Percentiles rank a stretch among this genome's conserved stretches.
phyloP scores from a whole-genome alignment of 2,797 vertebrate genomes.

The Linurgus olivaceus region DNA sequence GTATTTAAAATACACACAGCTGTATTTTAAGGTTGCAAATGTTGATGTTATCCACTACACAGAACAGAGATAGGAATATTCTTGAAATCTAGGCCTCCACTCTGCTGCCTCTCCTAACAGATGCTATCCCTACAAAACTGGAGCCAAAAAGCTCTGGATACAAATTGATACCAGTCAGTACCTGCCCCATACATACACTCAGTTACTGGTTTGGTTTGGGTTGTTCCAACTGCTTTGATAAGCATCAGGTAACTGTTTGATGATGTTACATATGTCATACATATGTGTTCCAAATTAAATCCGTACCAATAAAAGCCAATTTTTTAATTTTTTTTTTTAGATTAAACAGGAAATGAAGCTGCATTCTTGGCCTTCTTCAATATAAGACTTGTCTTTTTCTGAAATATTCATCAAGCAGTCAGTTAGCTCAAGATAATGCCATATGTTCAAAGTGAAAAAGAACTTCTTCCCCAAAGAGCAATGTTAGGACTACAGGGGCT shows the following conservation, averaged over 20 bases:
- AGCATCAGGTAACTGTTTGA: not conserved
- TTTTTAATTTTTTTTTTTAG: not conserved
- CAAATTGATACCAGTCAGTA: not conserved
- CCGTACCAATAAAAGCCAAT: not conserved
- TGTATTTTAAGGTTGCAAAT: not conserved
- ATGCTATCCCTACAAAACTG: not conserved
- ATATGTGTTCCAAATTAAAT: not conserved
- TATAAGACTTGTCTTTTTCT: not conserved
- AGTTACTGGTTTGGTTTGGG: not conserved
- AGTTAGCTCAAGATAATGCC: not conserved
- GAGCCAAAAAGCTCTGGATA: not conserved
- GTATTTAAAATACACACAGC: not conserved
- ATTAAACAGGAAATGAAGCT: constrained; percentile 46
- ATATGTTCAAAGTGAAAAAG: not conserved
- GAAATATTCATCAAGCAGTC: not conserved
- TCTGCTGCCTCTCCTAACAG: not conserved
- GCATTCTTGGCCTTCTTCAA: not conserved
- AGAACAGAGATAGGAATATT: not conserved
- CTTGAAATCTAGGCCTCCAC: not conserved
- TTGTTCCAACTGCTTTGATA: not conserved
- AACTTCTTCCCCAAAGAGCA: not conserved
- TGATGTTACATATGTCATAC: not conserved
- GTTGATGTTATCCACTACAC: not conserved
- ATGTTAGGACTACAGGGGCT: not conserved
- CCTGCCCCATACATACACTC: not conserved